Evolutionary conservation across 1,140 invertebrate genomes (phyloP).

Genomic region (Leptinotarsa texana): DNA sequence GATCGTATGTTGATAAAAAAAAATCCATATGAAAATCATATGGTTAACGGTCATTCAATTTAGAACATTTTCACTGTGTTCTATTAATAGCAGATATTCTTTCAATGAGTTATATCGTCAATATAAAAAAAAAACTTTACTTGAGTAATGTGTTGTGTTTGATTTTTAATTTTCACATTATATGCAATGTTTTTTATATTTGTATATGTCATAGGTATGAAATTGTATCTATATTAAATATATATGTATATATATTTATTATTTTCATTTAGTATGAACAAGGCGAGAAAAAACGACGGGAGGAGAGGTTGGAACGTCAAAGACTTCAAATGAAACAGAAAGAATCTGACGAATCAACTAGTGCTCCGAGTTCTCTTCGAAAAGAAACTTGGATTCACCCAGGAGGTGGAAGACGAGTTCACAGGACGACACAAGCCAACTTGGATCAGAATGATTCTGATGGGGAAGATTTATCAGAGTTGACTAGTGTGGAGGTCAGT

Average conservation of each 20-base stretch:
- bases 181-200: background rate
- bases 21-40: no score
- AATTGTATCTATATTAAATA: no score
- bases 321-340: constrained; percentile 64
- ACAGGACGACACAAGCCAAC: constrained; percentile 67
- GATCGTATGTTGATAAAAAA: no score
- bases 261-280: constrained; percentile 69
- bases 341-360: constrained; percentile 51
- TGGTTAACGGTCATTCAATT: no score
- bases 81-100: no score
- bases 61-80: no score
- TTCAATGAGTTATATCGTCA: no score
- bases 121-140: no score
- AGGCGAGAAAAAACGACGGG: constrained; percentile 73
- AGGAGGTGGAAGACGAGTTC: constrained; percentile 67
- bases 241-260: background rate
- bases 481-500: constrained; percentile 75
- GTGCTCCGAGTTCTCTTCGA: constrained; percentile 55
- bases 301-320: constrained; percentile 64
- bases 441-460: constrained; percentile 57
- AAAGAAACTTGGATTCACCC: constrained; percentile 84
- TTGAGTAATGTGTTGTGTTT: background rate
- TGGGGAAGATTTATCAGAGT: constrained; percentile 69
- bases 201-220: background rate
- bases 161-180: background rate